These are phyloP conservation scores for Anodontia alba DNA, from an alignment of 2,888 invertebrate genomes.

Conservation along the genomic window DNA sequence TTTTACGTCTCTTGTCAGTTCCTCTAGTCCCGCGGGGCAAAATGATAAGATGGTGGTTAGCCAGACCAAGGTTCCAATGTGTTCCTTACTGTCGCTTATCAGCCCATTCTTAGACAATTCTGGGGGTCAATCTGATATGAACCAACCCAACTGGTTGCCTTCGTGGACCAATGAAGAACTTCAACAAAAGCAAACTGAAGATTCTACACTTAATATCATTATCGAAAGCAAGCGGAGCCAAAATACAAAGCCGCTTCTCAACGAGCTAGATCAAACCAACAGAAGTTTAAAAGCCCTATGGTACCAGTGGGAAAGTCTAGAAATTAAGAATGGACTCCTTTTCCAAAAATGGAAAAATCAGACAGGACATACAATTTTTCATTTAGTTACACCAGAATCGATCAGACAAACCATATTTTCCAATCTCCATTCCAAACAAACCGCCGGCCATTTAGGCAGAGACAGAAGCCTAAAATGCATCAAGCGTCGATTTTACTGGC, in stretches of 20 bases:
- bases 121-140: neutral
- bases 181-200: neutral
- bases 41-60: neutral
- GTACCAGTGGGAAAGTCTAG: constrained; percentile 8
- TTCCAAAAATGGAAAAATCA: neutral
- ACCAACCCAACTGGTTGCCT: constrained; percentile 8
- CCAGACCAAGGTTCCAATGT: neutral
- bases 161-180: neutral
- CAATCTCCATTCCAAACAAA: neutral
- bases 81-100: neutral
- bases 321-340: neutral
- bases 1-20: neutral
- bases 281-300: neutral
- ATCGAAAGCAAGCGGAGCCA: neutral
- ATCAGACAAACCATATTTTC: neutral
- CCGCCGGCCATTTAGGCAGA: neutral
- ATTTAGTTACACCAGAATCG: neutral
- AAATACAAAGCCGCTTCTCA: neutral
- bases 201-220: neutral
- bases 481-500: neutral
- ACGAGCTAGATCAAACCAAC: neutral
- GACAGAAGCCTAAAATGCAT: neutral
- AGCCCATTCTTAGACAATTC: neutral
- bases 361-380: neutral
- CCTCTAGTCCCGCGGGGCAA: neutral